Evolutionary conservation across 2,888 invertebrate species (phyloP), one percentile per base, ranked within the genome.

Genomic region (Mythimna loreyi): DNA sequence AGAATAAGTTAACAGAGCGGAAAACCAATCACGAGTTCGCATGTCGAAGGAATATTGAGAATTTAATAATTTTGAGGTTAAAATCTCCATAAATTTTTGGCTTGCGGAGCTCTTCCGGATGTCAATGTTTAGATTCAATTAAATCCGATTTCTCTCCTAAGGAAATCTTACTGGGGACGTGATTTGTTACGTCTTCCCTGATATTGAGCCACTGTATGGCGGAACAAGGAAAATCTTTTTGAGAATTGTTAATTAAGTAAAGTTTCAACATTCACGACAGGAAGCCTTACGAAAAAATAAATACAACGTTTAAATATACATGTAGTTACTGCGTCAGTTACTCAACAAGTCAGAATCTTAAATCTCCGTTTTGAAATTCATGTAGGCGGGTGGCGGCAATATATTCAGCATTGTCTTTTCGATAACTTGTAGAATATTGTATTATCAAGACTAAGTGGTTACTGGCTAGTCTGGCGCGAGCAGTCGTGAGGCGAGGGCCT

Each of bases 401-500:
- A 19, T 55, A 66, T 70, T 62, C 57, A 58, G 30, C 30, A 62
- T 67, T 75, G 62, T 67, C 45, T 84, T 74, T 63, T 23, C 49
- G 58, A 67, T 72, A 72, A 60, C 64, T 81, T 57, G 64, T 56
- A 59, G 56, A 67, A 58, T 71, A 72, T 62, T n/a, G 21, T 55
- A 33, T 23, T 62, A 67, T 57, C 53, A 68, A 68, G 50, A 77
- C 70, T 72, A 70, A 82, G 66, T 63, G 55, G 67, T 60, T 67
- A 82, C 67, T 59, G 56, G 64, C 60, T 69, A 69, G 80, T 68
- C 73, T 82, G 75, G 68, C 57, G 81, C 71, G 74, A 70, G 79
- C 65, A 65, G 69, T 80, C 58, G 82, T 75, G 75, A 75, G 77
- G 72, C 66, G 72, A 74, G 78, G 85, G 87, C 91, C 91, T 91